These are phyloP conservation scores for Ephestia elutella DNA, from an alignment of 1,140 invertebrate genomes.

Conservation along the genomic window DNA sequence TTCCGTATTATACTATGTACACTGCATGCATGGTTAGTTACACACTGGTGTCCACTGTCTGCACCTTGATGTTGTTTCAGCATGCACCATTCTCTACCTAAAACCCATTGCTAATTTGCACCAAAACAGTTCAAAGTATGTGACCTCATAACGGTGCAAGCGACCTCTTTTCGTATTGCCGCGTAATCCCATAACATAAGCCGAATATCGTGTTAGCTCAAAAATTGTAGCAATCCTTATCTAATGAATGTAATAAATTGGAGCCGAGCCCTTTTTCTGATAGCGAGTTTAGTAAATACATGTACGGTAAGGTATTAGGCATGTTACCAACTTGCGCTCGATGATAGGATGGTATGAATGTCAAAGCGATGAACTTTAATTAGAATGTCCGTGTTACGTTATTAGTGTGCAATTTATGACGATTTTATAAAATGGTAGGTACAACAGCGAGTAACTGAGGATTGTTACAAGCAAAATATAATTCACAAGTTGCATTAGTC, in stretches of 20 bases:
- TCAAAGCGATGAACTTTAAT: constrained; percentile 74
- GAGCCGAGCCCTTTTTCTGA: constrained; percentile 67
- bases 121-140: constrained; percentile 56
- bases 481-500: constrained; percentile 63
- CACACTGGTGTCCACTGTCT: constrained; percentile 64
- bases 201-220: constrained; percentile 62
- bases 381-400: constrained; percentile 71
- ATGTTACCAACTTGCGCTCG: constrained; percentile 62
- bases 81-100: constrained; percentile 73
- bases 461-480: constrained; percentile 62
- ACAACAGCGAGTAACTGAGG: constrained; percentile 51
- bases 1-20: constrained; percentile 68
- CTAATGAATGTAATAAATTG: constrained; percentile 49
- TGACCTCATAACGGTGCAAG: constrained; percentile 44
- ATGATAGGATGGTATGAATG: constrained; percentile 71
- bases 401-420: constrained; percentile 65
- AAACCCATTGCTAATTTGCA: constrained; percentile 70
- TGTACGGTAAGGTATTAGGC: constrained; percentile 56
- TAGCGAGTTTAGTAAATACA: constrained; percentile 63
- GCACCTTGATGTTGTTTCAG: constrained; percentile 59
- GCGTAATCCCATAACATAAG: constrained; percentile 52
- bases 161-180: constrained; percentile 42
- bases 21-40: constrained; percentile 74
- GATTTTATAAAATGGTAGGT: constrained; percentile 43
- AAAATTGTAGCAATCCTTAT: constrained; percentile 62